Percentiles rank a stretch among this genome's conserved stretches.
phyloP scores from a whole-genome alignment of 2,797 vertebrate species.

The Eremophila alpestris region DNA sequence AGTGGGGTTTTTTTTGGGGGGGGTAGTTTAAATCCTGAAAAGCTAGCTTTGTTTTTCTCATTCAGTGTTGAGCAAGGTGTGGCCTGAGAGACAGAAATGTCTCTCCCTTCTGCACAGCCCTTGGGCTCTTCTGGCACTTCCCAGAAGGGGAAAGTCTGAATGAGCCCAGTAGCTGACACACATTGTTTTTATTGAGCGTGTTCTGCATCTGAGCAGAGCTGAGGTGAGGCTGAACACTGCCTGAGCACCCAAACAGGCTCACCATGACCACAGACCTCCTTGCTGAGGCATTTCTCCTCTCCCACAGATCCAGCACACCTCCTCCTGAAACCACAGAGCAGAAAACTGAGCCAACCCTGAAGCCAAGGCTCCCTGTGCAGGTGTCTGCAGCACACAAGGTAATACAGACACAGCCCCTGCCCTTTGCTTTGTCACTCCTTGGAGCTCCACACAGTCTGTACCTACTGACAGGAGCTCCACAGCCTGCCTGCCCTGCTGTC shows the following conservation, averaged over 20 bases:
- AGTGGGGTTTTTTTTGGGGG: fast-evolving
- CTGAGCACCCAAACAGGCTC: not conserved
- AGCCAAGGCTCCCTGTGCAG: not conserved
- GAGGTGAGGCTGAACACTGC: not conserved
- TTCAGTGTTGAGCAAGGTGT: not conserved
- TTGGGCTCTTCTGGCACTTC: not conserved
- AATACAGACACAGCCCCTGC: not conserved
- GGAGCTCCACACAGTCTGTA: not conserved
- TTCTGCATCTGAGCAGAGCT: not conserved
- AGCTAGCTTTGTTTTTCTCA: not conserved
- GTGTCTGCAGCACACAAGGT: slow-evolving; percentile 42
- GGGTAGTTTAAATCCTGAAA: not conserved
- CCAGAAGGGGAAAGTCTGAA: not conserved
- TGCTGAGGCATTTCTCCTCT: not conserved
- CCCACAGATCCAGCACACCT: slow-evolving; percentile 9
- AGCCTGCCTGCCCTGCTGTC: not conserved
- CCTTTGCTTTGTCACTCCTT: not conserved
- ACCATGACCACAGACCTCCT: not conserved
- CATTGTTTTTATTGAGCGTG: not conserved
- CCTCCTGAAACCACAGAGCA: not conserved
- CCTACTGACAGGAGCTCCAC: not conserved
- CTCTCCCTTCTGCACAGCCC: not conserved
- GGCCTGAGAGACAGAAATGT: not conserved
- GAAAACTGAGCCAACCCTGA: slow-evolving; percentile 1
- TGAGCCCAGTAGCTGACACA: not conserved